Evolutionary conservation across 2,888 invertebrate species (phyloP), one percentile per base, ranked within the genome.

Genomic region (Macroteleia sp.): DNA sequence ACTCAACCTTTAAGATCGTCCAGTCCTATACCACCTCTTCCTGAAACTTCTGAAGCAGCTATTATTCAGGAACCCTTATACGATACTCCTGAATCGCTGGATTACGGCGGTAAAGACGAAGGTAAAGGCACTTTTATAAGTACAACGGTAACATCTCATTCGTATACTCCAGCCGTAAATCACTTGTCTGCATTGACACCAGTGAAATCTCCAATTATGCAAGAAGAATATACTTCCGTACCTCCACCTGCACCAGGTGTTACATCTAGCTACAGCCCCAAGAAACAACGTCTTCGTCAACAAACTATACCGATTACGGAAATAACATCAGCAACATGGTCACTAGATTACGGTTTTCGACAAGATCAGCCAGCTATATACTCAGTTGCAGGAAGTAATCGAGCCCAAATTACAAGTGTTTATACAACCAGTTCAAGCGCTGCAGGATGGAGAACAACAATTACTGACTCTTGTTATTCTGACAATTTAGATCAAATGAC

Each of bases 401-500:
- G 94, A 66, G 94, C 94, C 89, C 94, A 95, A 82, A 95, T 95
- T 85, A 95, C 95, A n/a, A 95, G 95, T 50, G 95, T 95, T 6
- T 95, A 95, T 89, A 95, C 95, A 14, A 94, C 94, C 74, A 94
- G 94, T 52, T 93, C 94, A 82, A 93, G 94, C 48, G 93, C 93
- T 81, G 93, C 94, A 82, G 91, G 92, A 2, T 92, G 93, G 77
- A 94, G 94, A 90, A 93, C 94, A 67, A 93, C 93, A 79, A 85
- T 82, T 6, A 82, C 89, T 9, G 89, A 85, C 25, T 59, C 74
- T 3, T 93, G 93, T 91, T 95, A 95, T 92, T 94, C 95, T 71
- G 95, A 95, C 88, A 92, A 94, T 86, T 93, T 95, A 87, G 95
- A 95, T 92, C 94, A 92, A 85, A 93, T 93, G 77, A 91, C 92